Evolutionary conservation across 2,797 vertebrate species (phyloP).

Genomic region (Acanthornis magna): DNA sequence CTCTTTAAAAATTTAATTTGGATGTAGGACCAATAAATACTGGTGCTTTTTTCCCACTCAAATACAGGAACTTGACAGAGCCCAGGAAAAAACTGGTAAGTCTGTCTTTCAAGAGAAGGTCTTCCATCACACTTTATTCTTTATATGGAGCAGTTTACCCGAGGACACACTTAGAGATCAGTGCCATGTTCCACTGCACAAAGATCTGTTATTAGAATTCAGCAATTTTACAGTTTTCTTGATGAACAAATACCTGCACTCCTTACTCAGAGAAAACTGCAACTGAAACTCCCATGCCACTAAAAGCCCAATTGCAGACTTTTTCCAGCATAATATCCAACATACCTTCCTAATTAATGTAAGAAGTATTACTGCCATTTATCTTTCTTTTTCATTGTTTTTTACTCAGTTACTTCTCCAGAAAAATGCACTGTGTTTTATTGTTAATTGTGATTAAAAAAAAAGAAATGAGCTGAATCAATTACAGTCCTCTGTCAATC

Average conservation of each 20-base stretch:
- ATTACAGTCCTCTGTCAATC: conserved; percentile 70
- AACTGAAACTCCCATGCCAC: not conserved
- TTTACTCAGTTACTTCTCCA: conserved; percentile 50
- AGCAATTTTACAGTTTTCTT: not conserved
- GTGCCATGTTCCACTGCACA: not conserved
- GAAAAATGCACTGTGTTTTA: conserved; percentile 41
- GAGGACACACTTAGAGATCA: not conserved
- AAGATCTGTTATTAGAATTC: not conserved
- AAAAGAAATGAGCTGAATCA: conserved; percentile 71
- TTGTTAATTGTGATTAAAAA: conserved; percentile 61
- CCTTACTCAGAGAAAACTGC: not conserved
- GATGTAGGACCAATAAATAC: not conserved
- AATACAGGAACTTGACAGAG: not conserved
- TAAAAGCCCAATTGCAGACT: conserved; percentile 14
- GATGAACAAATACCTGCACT: not conserved
- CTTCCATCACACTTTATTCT: not conserved
- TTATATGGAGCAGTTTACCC: not conserved
- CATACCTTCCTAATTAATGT: conserved; percentile 51
- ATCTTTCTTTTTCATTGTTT: conserved; percentile 61
- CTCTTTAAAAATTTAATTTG: not conserved
- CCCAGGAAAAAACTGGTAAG: not conserved
- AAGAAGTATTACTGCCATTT: conserved; percentile 17
- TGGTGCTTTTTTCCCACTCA: not conserved
- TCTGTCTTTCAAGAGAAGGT: not conserved
- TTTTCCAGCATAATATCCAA: conserved; percentile 43